These are phyloP conservation scores for Oxyruncus cristatus DNA, from an alignment of 2,113 vertebrate species.

Conservation along the genomic window DNA sequence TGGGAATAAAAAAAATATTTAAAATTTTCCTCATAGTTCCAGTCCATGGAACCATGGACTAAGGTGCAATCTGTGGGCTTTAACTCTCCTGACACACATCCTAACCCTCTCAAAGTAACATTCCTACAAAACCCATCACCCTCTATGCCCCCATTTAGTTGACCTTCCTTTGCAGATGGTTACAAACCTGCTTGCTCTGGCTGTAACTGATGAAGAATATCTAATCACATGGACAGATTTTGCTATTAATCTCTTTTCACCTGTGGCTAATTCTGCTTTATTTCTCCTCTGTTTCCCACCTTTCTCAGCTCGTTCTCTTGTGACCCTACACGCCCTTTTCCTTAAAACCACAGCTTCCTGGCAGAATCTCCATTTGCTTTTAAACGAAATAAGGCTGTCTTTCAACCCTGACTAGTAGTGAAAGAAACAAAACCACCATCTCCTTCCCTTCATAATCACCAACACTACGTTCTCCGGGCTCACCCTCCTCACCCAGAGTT, in stretches of 20 bases:
- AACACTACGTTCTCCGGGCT: not conserved
- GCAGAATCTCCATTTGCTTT: not conserved
- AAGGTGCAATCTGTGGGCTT: no score
- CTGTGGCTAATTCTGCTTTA: not conserved
- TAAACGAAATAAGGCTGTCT: not conserved
- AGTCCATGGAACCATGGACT: not conserved
- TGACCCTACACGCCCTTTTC: not conserved
- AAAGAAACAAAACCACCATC: not conserved
- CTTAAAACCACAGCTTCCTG: not conserved
- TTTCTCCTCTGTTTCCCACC: not conserved
- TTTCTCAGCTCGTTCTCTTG: not conserved
- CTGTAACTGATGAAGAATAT: not conserved
- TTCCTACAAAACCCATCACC: not conserved
- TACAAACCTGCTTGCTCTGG: not conserved
- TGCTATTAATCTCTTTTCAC: not conserved
- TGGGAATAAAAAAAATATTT: not conserved
- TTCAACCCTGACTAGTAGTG: not conserved
- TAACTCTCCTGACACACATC: not conserved
- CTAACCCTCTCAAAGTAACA: not conserved
- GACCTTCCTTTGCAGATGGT: not conserved
- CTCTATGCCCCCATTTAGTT: not conserved
- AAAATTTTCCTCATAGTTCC: not conserved
- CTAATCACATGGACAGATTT: not conserved
- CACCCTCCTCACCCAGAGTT: not conserved
- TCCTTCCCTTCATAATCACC: not conserved